Evolutionary conservation across 2,888 invertebrate species (phyloP).

Genomic region (Panopea generosa): DNA sequence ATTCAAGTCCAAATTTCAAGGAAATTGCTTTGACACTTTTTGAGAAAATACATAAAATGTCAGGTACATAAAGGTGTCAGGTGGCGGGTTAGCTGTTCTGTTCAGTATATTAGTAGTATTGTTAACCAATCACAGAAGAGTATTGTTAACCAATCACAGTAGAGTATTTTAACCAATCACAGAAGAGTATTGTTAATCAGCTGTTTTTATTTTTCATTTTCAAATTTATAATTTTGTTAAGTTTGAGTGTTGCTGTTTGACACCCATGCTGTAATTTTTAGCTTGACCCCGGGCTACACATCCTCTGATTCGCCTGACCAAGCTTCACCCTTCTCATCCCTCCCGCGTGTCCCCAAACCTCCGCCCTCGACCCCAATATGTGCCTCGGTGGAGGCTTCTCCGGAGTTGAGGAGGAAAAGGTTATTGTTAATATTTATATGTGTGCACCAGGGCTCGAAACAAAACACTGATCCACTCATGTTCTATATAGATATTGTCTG

Average conservation of each 20-base stretch:
- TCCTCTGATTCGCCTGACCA: conserved; percentile 60
- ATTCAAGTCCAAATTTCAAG: too few species aligned
- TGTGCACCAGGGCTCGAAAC: background rate
- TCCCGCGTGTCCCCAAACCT: conserved; percentile 51
- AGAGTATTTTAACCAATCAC: too few species aligned
- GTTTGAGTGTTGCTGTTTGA: background rate
- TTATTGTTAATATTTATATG: conserved; percentile 28
- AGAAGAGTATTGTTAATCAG: too few species aligned
- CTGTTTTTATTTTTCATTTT: conserved; percentile 2
- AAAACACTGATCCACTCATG: background rate
- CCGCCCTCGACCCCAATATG: conserved; percentile 72
- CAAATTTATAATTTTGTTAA: background rate
- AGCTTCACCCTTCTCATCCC: conserved; percentile 44
- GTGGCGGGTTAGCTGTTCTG: too few species aligned
- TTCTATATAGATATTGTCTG: too few species aligned
- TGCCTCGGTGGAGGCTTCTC: conserved; percentile 71
- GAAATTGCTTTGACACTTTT: too few species aligned
- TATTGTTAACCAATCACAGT: too few species aligned
- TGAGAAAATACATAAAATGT: too few species aligned
- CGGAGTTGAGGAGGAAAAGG: conserved; percentile 64
- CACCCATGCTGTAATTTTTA: conserved; percentile 37
- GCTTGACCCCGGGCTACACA: conserved; percentile 34
- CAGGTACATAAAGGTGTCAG: too few species aligned
- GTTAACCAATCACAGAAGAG: too few species aligned
- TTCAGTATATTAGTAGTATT: too few species aligned